A percentile compares a stretch with the other conserved stretches of the same genome.
phyloP scores from a whole-genome alignment of 2,113 vertebrate species.

The Dendrocopos noguchii region DNA sequence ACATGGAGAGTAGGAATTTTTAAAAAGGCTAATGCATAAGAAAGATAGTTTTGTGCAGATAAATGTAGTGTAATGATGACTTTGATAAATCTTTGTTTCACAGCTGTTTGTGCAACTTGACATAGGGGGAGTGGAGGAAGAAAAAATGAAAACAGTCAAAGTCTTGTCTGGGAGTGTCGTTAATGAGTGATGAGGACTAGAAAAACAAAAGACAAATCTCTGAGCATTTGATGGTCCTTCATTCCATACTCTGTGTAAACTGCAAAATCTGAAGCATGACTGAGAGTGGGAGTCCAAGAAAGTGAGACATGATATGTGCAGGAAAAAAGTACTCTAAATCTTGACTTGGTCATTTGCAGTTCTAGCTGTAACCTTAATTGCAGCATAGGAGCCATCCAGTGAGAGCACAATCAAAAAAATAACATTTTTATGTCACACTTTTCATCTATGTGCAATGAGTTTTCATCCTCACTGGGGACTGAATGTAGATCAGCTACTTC shows the following conservation, averaged over 20 bases:
- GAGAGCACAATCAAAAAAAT: background rate
- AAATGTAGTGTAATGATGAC: slow-evolving; percentile 70
- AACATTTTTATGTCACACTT: background rate
- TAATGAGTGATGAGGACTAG: slow-evolving; percentile 69
- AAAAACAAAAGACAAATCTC: slow-evolving; percentile 68
- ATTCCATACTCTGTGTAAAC: slow-evolving; percentile 48
- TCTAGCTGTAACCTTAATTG: background rate
- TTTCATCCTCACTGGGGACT: background rate
- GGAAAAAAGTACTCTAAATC: background rate
- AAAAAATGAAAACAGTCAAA: slow-evolving; percentile 60
- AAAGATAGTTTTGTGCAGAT: slow-evolving; percentile 60
- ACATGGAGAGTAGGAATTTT: slow-evolving; percentile 7
- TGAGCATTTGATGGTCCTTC: slow-evolving; percentile 50
- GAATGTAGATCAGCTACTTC: background rate
- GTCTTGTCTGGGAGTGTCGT: slow-evolving; percentile 48
- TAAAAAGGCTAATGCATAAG: slow-evolving; percentile 63
- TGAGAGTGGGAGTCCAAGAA: slow-evolving; percentile 6
- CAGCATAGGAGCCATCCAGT: background rate
- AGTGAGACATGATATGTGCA: background rate
- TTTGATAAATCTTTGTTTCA: slow-evolving; percentile 75
- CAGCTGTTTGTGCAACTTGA: slow-evolving; percentile 59
- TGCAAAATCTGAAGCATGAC: slow-evolving; percentile 48
- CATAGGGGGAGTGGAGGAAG: slow-evolving; percentile 42
- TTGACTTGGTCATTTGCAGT: background rate
- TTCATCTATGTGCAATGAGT: background rate